Conservation (phyloP, 2,113 vertebrate species). For the Petrocephalus microphthalmus region DNA sequence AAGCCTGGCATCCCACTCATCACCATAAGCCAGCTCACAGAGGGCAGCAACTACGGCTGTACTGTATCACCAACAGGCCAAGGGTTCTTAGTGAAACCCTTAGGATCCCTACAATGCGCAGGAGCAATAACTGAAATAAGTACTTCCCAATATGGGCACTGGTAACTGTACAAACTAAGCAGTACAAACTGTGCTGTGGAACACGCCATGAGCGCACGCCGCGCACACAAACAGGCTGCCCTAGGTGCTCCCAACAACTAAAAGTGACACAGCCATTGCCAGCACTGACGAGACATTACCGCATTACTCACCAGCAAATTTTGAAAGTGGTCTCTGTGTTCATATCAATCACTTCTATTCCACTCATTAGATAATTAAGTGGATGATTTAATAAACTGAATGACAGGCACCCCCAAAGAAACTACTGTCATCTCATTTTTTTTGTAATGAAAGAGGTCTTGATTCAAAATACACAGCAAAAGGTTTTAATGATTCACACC, state of each 20-base stretch:
- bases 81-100: not conserved
- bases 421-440: not conserved
- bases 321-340: not conserved
- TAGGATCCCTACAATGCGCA: not conserved
- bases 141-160: not conserved
- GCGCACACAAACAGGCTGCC: not conserved
- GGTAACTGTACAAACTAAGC: not conserved
- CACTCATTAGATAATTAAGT: not conserved
- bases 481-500: not conserved
- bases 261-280: not conserved
- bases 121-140: not conserved
- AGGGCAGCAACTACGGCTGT: too few relatives aligned
- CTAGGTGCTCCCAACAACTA: not conserved
- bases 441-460: not conserved
- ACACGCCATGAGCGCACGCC: not conserved
- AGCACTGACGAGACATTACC: not conserved
- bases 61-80: too few relatives aligned
- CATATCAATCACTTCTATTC: slow-evolving; percentile 8
- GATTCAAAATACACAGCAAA: not conserved
- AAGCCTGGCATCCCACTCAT: not conserved
- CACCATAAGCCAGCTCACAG: not conserved
- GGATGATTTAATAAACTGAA: slow-evolving; percentile 8
- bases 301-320: slow-evolving; percentile 10
- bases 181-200: not conserved
- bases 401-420: not conserved